Evolutionary conservation across 2,888 invertebrate species (phyloP).

Genomic region (Melinaea menophilus): DNA sequence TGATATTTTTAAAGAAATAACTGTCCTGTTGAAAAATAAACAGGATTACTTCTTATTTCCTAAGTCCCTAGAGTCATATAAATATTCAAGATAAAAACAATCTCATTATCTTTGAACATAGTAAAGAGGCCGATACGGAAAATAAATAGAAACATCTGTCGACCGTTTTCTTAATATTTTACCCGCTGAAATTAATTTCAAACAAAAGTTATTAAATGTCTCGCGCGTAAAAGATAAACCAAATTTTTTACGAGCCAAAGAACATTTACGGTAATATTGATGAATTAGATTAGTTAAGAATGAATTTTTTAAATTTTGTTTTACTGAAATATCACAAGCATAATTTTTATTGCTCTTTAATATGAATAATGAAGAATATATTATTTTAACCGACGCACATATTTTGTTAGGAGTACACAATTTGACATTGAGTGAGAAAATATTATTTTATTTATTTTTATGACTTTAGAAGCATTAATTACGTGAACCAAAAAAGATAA

Average conservation of each 20-base stretch:
- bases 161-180: not conserved
- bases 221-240: slow-evolving; percentile 10
- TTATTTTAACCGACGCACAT: no score
- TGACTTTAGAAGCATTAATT: no score
- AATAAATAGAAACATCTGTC: slow-evolving; percentile 1
- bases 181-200: not conserved
- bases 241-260: slow-evolving; percentile 2
- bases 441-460: no score
- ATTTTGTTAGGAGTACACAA: no score
- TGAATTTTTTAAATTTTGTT: no score
- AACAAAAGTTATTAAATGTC: slow-evolving; percentile 6
- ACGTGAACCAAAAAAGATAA: no score
- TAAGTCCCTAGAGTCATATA: slow-evolving; percentile 3
- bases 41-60: not conserved
- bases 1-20: no score
- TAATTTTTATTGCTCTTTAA: no score
- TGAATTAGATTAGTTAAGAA: not conserved
- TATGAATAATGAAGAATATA: no score
- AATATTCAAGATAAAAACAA: not conserved
- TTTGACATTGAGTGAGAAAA: no score
- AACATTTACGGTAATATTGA: not conserved
- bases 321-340: no score
- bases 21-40: not conserved
- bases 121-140: not conserved
- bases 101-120: not conserved